These are phyloP conservation scores for Festucalex cinctus DNA, from an alignment of 2,113 vertebrate species.

Conservation along the genomic window DNA sequence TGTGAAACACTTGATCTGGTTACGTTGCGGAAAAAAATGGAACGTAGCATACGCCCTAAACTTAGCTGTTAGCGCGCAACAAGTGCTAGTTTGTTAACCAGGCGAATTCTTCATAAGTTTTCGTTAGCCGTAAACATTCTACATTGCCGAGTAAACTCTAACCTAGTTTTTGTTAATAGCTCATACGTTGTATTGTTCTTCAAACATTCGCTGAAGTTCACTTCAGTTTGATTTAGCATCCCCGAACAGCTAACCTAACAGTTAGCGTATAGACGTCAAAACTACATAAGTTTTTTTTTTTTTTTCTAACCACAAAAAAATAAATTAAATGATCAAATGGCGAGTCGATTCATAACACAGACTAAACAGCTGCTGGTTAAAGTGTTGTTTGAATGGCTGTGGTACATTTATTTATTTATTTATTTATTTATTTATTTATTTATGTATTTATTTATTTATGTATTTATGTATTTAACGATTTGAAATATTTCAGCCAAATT, in stretches of 20 bases:
- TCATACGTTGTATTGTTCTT: not conserved
- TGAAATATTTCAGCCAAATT: not conserved
- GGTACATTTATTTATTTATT: not conserved
- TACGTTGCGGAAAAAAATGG: not conserved
- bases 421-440: no score
- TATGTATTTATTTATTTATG: no score
- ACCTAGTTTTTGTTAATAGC: not conserved
- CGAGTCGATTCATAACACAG: not conserved
- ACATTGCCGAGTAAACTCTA: not conserved
- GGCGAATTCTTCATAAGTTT: not conserved
- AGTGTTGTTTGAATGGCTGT: not conserved
- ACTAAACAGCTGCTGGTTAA: not conserved
- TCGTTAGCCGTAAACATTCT: not conserved
- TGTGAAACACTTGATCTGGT: not conserved
- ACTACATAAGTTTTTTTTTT: not conserved
- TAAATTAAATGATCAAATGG: not conserved
- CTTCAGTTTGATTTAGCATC: not conserved
- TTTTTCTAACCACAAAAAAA: not conserved
- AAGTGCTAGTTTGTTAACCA: slow-evolving; percentile 50
- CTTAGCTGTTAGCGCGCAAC: slow-evolving; percentile 59
- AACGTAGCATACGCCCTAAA: slow-evolving; percentile 60
- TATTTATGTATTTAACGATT: no score
- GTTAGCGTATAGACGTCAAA: not conserved
- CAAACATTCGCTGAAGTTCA: not conserved
- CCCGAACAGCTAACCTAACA: not conserved